phyloP scores from a whole-genome alignment of 2,888 invertebrate species.

The Polietes domitor region DNA sequence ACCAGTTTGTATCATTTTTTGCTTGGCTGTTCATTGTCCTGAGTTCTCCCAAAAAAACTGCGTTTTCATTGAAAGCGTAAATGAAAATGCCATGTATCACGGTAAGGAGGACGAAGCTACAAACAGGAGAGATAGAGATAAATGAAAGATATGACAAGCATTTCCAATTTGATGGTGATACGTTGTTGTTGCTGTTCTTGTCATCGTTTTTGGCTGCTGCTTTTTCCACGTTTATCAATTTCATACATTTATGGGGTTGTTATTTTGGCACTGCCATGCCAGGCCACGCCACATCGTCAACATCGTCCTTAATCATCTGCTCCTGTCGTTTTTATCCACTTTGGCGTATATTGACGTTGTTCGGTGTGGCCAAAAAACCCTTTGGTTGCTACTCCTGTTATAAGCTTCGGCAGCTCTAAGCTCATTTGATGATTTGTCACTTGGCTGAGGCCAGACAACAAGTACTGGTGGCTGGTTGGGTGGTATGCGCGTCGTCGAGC shows the following conservation, averaged over 20 bases:
- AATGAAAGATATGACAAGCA: constrained; percentile 80
- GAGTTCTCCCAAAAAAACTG: neutral
- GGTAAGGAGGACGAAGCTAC: constrained; percentile 66
- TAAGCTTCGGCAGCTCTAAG: constrained; percentile 47
- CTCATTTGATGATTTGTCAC: constrained; percentile 39
- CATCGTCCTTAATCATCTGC: constrained; percentile 45
- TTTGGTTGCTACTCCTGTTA: constrained; percentile 41
- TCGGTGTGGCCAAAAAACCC: constrained; percentile 17
- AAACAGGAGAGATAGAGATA: constrained; percentile 69
- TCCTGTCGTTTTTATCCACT: neutral
- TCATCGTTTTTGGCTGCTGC: constrained; percentile 18
- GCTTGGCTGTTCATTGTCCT: constrained; percentile 44
- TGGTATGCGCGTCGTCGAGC: neutral
- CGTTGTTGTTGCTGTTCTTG: constrained; percentile 43
- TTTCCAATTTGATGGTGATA: constrained; percentile 78
- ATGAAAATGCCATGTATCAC: constrained; percentile 68
- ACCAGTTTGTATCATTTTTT: constrained; percentile 23
- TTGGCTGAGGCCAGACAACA: constrained; percentile 47
- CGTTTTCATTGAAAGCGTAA: constrained; percentile 25
- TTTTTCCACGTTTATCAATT: constrained; percentile 58
- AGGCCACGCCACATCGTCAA: constrained; percentile 19
- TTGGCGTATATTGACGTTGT: constrained; percentile 30
- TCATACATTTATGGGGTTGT: constrained; percentile 63
- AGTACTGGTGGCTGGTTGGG: constrained; percentile 29
- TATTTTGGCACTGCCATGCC: constrained; percentile 34